These are phyloP conservation scores for Notothenia rossii DNA, from an alignment of 2,113 vertebrate genomes.

Conservation along the genomic window DNA sequence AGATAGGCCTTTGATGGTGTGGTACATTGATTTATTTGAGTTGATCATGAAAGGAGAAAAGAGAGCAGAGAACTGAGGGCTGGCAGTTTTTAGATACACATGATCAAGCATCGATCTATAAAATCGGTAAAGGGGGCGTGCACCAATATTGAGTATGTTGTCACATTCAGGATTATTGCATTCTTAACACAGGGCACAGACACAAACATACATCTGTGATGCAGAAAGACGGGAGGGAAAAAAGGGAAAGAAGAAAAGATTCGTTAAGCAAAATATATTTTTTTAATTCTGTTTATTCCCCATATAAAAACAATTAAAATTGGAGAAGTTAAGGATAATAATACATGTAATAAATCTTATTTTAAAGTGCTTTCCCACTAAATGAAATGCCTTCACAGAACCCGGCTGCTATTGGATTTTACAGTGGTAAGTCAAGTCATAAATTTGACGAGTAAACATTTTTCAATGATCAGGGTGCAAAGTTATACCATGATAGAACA, in stretches of 20 bases:
- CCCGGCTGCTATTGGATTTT: not conserved
- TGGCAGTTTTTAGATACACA: constrained; percentile 5
- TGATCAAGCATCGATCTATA: constrained; percentile 8
- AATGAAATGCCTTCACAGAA: not conserved
- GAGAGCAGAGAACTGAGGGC: constrained; percentile 2
- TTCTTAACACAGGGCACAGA: not conserved
- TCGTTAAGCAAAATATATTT: not conserved
- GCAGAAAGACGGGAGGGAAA: not conserved
- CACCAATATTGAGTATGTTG: not conserved
- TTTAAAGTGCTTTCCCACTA: not conserved
- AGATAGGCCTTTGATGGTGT: constrained; percentile 23
- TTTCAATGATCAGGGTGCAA: too few relatives aligned
- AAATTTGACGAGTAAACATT: too few relatives aligned
- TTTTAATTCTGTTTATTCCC: not conserved
- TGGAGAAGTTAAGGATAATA: not conserved
- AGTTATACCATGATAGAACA: too few relatives aligned
- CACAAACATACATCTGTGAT: not conserved
- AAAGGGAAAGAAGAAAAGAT: not conserved
- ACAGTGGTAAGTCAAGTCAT: not conserved
- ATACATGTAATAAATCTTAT: too few relatives aligned
- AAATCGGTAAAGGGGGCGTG: constrained; percentile 3
- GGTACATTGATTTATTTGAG: constrained; percentile 13
- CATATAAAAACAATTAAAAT: not conserved
- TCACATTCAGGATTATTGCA: not conserved
- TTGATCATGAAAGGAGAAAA: not conserved